Conservation (phyloP, 2,888 invertebrate genomes). For the Pycnomerus fuliginosus region DNA sequence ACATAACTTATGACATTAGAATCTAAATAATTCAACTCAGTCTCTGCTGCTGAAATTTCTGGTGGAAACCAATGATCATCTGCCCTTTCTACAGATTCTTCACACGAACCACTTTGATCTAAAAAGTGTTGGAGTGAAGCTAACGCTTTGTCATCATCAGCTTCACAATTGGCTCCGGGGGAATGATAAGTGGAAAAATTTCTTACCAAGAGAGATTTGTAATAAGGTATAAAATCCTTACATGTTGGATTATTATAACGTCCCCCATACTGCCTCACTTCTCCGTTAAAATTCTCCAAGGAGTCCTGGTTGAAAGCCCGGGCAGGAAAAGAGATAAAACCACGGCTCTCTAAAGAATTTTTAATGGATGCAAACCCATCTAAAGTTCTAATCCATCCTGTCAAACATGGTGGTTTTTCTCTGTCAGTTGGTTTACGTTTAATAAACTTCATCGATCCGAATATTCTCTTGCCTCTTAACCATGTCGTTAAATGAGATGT, state of each 20-base stretch:
- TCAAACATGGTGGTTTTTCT: not conserved
- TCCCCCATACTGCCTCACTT: conserved; percentile 22
- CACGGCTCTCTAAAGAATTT: not conserved
- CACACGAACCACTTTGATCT: not conserved
- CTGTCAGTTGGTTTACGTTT: not conserved
- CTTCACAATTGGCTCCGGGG: conserved; percentile 21
- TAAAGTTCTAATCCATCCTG: not conserved
- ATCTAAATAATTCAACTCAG: not conserved
- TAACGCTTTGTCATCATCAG: conserved; percentile 1
- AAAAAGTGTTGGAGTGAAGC: not conserved
- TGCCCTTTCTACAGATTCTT: not conserved
- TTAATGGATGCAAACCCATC: not conserved
- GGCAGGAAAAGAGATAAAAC: not conserved
- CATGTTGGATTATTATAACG: conserved; percentile 22
- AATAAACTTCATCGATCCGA: not conserved
- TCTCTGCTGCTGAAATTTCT: not conserved
- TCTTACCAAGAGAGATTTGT: conserved; percentile 23
- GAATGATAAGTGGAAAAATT: conserved; percentile 23
- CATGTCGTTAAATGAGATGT: not conserved
- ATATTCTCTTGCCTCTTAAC: not conserved
- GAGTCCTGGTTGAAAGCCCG: conserved; percentile 3
- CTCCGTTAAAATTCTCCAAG: conserved; percentile 23
- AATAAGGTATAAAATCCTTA: conserved; percentile 13
- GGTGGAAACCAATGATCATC: not conserved
- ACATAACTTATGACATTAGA: not conserved